These are phyloP conservation scores for Cossypha heuglini DNA, from an alignment of 2,797 vertebrate genomes.

Conservation along the genomic window DNA sequence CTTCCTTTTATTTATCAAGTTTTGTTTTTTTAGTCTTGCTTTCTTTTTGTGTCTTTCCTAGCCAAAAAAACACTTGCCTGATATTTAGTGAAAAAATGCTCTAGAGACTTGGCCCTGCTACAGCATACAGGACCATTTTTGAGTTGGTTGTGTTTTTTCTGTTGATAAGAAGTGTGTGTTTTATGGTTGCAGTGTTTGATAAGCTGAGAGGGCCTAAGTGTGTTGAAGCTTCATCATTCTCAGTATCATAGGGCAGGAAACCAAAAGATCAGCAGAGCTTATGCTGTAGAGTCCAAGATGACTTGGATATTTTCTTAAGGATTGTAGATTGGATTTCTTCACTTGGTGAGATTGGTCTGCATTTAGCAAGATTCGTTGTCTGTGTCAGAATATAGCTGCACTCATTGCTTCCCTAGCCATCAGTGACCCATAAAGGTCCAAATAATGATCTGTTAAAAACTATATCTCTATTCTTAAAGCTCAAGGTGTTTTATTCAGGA, in stretches of 20 bases:
- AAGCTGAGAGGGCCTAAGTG: neutral
- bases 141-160: neutral
- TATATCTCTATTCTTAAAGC: neutral
- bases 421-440: neutral
- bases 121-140: neutral
- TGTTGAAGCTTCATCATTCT: neutral
- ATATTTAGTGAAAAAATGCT: neutral
- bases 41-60: neutral
- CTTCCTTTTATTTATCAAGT: neutral
- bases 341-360: neutral
- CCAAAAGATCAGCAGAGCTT: neutral
- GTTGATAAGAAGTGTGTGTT: neutral
- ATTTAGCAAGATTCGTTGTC: neutral
- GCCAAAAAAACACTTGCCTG: neutral
- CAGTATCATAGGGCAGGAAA: neutral
- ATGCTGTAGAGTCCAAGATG: neutral
- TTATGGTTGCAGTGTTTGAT: neutral
- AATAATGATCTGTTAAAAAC: neutral
- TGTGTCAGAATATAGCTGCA: neutral
- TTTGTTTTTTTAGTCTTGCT: neutral
- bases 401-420: neutral
- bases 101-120: neutral
- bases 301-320: neutral
- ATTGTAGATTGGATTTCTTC: neutral
- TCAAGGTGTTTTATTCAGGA: neutral